These are phyloP conservation scores for Galeopsomyia nigrocyanea DNA, from an alignment of 2,888 invertebrate species.

Conservation along the genomic window DNA sequence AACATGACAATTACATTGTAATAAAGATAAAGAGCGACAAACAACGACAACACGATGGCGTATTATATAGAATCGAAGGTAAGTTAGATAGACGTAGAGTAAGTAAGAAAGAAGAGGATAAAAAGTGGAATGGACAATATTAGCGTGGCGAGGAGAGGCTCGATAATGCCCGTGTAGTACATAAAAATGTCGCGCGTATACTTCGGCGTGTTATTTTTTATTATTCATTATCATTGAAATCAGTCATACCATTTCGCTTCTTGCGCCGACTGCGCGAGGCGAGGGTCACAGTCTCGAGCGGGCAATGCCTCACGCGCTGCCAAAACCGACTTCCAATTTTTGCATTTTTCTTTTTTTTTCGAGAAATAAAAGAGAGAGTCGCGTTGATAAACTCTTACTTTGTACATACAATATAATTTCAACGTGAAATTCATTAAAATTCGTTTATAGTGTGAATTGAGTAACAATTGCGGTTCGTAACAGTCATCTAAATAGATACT, in stretches of 20 bases:
- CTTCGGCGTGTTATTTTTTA: constrained; percentile 7
- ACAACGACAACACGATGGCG: constrained; percentile 9
- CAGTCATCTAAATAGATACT: constrained; percentile 9
- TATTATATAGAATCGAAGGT: not conserved
- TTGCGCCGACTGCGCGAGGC: constrained; percentile 23
- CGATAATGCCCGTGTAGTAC: constrained; percentile 1
- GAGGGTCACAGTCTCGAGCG: constrained; percentile 25
- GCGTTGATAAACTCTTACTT: not conserved
- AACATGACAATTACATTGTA: not conserved
- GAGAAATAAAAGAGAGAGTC: constrained; percentile 19
- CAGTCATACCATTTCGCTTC: not conserved
- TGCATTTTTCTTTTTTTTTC: not conserved
- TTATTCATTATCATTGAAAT: constrained; percentile 1
- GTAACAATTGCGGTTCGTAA: constrained; percentile 26
- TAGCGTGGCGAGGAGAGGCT: constrained; percentile 5
- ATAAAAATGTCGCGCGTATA: not conserved
- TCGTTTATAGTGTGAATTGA: constrained; percentile 4
- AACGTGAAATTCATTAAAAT: constrained; percentile 13
- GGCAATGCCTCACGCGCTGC: constrained; percentile 14
- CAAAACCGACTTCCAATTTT: not conserved
- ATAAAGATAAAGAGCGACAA: not conserved
- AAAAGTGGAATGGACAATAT: constrained; percentile 13
- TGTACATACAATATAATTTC: constrained; percentile 4
- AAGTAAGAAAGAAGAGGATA: constrained; percentile 1
- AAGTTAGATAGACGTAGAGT: constrained; percentile 2